Conservation (phyloP, 2,797 vertebrate species). For the Linurgus olivaceus region DNA sequence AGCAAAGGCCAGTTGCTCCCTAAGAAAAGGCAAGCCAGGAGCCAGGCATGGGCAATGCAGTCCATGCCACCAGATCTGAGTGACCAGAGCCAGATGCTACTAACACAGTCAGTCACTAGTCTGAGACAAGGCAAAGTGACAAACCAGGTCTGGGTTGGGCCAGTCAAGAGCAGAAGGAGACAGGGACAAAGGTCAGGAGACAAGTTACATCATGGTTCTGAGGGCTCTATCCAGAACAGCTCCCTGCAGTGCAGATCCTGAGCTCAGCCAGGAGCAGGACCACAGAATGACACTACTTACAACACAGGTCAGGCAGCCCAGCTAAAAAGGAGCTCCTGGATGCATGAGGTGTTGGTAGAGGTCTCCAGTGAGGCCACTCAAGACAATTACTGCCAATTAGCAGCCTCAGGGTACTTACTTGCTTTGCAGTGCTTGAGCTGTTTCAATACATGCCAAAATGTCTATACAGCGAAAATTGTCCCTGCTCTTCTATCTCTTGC, state of each 20-base stretch:
- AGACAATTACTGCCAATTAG: not conserved
- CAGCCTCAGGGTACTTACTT: not conserved
- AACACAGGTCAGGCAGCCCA: not conserved
- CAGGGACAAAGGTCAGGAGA: not conserved
- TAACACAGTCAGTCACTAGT: not conserved
- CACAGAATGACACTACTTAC: not conserved
- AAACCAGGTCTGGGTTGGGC: not conserved
- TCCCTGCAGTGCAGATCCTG: not conserved
- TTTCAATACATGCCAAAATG: not conserved
- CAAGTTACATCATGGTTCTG: not conserved
- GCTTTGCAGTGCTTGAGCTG: not conserved
- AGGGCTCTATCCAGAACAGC: not conserved
- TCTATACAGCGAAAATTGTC: rapidly evolving
- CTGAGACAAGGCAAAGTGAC: not conserved
- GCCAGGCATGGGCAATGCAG: rapidly evolving
- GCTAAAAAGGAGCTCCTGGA: not conserved
- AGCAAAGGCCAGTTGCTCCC: not conserved
- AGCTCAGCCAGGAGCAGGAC: not conserved
- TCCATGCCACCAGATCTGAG: not conserved
- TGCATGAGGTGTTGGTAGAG: not conserved
- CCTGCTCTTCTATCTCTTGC: not conserved
- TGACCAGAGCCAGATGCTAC: not conserved
- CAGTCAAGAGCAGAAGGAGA: not conserved
- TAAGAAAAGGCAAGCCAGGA: not conserved
- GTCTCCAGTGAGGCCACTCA: not conserved